These are phyloP conservation scores for Lamproptera curius DNA, from an alignment of 2,888 invertebrate species.

Conservation along the genomic window DNA sequence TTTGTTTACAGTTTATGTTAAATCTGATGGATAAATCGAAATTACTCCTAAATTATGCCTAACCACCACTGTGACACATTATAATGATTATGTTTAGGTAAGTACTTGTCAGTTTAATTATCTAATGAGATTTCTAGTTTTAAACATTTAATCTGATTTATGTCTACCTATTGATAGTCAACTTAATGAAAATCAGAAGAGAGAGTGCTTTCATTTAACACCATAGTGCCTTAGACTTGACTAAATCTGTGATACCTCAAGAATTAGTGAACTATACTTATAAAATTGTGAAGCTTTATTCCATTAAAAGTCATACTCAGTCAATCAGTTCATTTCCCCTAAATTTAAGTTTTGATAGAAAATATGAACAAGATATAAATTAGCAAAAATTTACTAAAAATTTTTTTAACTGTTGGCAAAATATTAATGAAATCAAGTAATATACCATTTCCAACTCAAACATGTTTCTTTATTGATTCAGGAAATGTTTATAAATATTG, in stretches of 20 bases:
- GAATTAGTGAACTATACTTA: slow-evolving; percentile 9
- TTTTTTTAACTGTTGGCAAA: too few species aligned
- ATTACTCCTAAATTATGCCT: background rate
- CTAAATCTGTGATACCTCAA: slow-evolving; percentile 49
- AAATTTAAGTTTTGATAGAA: background rate
- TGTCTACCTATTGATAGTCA: background rate
- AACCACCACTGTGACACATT: slow-evolving; percentile 9
- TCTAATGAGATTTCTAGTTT: slow-evolving; percentile 17
- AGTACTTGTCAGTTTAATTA: slow-evolving; percentile 9
- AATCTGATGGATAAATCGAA: background rate
- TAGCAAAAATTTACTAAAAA: background rate
- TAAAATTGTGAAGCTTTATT: slow-evolving; percentile 11
- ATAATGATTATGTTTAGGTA: slow-evolving; percentile 10
- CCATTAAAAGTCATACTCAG: slow-evolving; percentile 2
- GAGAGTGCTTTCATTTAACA: slow-evolving; percentile 1
- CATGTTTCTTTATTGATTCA: background rate
- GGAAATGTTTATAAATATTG: background rate
- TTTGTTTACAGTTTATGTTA: background rate
- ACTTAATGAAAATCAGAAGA: slow-evolving; percentile 7
- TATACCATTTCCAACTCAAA: too few species aligned
- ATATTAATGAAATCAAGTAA: too few species aligned
- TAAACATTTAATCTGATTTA: slow-evolving; percentile 1
- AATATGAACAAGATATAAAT: background rate
- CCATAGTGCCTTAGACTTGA: slow-evolving; percentile 53
- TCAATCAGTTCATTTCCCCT: background rate